Conservation (phyloP, 2,888 invertebrate genomes). For the Brassicogethes aeneus region DNA sequence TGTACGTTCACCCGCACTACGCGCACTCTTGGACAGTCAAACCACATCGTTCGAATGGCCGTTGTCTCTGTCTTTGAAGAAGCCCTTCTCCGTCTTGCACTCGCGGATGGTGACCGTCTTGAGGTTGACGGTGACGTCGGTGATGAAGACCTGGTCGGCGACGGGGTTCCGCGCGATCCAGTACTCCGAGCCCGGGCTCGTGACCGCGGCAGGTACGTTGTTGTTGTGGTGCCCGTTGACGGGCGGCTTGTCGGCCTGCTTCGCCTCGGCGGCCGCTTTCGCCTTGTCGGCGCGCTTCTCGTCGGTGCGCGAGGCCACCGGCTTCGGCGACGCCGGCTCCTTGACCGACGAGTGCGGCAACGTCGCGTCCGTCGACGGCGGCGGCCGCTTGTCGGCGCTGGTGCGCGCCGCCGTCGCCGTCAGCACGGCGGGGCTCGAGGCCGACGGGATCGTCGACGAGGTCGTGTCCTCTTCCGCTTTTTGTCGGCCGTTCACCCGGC, state of each 20-base stretch:
- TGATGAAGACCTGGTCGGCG: constrained; percentile 90
- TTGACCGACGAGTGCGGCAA: constrained; percentile 33
- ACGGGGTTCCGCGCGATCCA: constrained; percentile 85
- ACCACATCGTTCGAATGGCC: constrained; percentile 33
- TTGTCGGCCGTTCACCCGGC: constrained; percentile 43
- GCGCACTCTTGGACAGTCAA: constrained; percentile 21
- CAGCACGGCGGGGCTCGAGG: constrained; percentile 31
- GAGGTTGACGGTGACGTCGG: constrained; percentile 90
- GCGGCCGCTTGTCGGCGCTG: constrained; percentile 32
- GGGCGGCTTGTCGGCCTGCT: constrained; percentile 32
- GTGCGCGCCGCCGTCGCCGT: constrained; percentile 38
- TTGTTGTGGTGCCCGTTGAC: constrained; percentile 36
- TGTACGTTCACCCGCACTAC: constrained; percentile 25
- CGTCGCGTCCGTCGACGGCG: constrained; percentile 30
- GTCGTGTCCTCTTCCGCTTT: constrained; percentile 41
- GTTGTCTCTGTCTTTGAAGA: constrained; percentile 65
- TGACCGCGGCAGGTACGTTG: constrained; percentile 34
- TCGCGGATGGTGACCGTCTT: constrained; percentile 94
- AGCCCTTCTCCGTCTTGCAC: constrained; percentile 88
- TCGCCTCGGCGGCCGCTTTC: constrained; percentile 10
- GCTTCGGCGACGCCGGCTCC: constrained; percentile 33
- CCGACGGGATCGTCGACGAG: constrained; percentile 29
- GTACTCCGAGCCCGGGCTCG: constrained; percentile 67
- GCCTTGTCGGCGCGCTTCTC: constrained; percentile 23
- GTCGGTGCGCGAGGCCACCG: constrained; percentile 33